phyloP scores from a whole-genome alignment of 2,888 invertebrate species.

The Leucozona laternaria region DNA sequence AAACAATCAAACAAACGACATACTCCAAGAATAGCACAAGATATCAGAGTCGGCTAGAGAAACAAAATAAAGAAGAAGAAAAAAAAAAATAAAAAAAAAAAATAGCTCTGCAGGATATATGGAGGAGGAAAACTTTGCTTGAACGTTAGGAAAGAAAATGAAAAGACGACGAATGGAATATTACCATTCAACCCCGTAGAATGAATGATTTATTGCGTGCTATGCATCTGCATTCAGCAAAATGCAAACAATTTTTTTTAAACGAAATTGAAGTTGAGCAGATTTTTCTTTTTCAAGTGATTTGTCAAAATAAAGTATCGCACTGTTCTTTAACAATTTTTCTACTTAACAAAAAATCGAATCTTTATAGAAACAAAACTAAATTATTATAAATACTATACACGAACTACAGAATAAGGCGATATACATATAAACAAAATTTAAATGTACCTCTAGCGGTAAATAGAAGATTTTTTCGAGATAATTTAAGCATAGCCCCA shows the following conservation, averaged over 20 bases:
- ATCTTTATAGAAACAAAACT: background rate
- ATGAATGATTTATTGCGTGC: slow-evolving; percentile 77
- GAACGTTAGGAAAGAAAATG: slow-evolving; percentile 35
- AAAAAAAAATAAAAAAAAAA: slow-evolving; percentile 1
- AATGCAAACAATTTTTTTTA: slow-evolving; percentile 67
- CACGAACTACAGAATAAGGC: background rate
- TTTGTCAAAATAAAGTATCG: slow-evolving; percentile 33
- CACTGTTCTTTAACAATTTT: slow-evolving; percentile 4
- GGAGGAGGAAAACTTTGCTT: slow-evolving; percentile 31
- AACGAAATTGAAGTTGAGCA: slow-evolving; percentile 69
- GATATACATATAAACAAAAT: too few relatives aligned
- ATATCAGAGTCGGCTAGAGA: slow-evolving; percentile 46
- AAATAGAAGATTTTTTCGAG: too few relatives aligned
- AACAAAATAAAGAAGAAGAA: slow-evolving; percentile 21
- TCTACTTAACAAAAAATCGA: background rate
- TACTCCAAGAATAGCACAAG: slow-evolving; percentile 63
- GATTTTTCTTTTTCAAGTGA: slow-evolving; percentile 43
- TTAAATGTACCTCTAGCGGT: too few relatives aligned
- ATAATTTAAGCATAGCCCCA: too few relatives aligned
- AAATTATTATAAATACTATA: background rate
- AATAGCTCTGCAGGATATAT: slow-evolving; percentile 34
- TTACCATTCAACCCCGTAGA: slow-evolving; percentile 71
- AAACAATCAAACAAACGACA: slow-evolving; percentile 71
- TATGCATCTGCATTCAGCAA: slow-evolving; percentile 76
- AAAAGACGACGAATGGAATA: slow-evolving; percentile 65